A percentile compares a stretch with the other conserved stretches of the same genome.
Evolutionary conservation across 2,113 vertebrate species (phyloP).

Genomic region (Todiramphus saurophagus): DNA sequence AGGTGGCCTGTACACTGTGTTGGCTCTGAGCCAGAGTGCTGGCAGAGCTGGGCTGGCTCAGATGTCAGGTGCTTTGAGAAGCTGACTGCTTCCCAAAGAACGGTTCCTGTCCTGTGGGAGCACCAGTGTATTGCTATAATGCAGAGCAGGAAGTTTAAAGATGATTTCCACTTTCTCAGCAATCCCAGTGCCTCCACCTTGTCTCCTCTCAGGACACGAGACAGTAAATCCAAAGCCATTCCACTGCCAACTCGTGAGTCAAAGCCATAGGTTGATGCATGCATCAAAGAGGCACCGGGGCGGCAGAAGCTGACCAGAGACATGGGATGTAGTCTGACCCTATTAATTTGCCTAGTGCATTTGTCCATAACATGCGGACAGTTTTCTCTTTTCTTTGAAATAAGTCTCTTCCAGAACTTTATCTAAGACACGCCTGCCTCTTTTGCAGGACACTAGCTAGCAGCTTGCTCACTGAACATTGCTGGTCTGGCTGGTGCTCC

Average conservation of each 20-base stretch:
- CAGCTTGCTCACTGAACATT: neutral
- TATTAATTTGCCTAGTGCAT: neutral
- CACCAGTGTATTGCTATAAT: neutral
- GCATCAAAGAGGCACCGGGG: neutral
- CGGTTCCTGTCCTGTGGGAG: neutral
- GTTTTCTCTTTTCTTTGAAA: neutral
- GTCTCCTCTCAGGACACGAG: neutral
- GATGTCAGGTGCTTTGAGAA: neutral
- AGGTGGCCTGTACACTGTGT: neutral
- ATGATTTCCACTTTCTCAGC: neutral
- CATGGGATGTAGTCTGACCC: neutral
- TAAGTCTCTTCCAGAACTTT: neutral
- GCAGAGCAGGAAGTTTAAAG: neutral
- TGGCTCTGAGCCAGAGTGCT: rapidly evolving
- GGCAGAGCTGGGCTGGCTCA: neutral
- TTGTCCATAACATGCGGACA: neutral
- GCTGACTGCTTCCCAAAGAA: rapidly evolving
- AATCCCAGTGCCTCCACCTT: neutral
- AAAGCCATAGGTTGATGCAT: neutral
- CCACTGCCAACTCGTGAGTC: neutral
- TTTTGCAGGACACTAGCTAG: neutral
- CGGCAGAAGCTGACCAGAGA: neutral
- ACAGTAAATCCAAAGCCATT: neutral
- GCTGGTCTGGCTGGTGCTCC: neutral
- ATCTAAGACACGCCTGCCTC: neutral